Evolutionary conservation across 2,797 vertebrate species (phyloP), one percentile per base, ranked within the genome.

Genomic region (Rhyacichthys aspro): DNA sequence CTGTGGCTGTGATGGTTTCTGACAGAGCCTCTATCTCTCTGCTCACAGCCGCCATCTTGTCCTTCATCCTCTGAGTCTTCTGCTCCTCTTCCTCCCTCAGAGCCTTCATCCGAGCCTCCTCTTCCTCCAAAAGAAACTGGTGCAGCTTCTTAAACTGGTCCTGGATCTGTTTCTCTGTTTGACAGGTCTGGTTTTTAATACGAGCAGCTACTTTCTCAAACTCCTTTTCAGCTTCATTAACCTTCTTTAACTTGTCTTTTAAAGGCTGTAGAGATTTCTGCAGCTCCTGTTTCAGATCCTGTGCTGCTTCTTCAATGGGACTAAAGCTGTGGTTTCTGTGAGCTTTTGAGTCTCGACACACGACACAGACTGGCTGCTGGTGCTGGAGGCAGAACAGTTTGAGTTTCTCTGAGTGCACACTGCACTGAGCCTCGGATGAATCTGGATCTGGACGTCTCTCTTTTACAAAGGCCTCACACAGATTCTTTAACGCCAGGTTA

Each of bases 321-420:
- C 54, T 68, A 1, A 76, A 59, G 1, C 1, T 64, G 50, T 64
- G 63, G 15, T 55, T 15, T 8, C 0, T 37, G 44, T 67, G 73
- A 14, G 7, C 16, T 9, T 39, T 62, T n/a, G 73, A 76, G 17
- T 59, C 37, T 59, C 43, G 14, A 11, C 67, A 70, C 23, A 70
- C 17, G 33, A 70, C 23, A 42, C 67, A 74, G 8, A 23, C 36
- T 1, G 23, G 53, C 10, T 70, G 11, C 54, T 57, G 52, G 23
- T 70, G 59, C 3, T 76, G 59, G 48, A 63, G 44, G 16, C 67
- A 76, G 63, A 76, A 72, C 36, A 67, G 54, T 11, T 67, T 55
- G 37, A 67, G 54, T 11, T 67, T 55, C 42, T 76, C 68, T 1
- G 10, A 7, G 43, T 71, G 63, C 41, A 56, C 17, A 1, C 15